phyloP scores from a whole-genome alignment of 2,113 vertebrate species.

The Pedetes capensis region DNA sequence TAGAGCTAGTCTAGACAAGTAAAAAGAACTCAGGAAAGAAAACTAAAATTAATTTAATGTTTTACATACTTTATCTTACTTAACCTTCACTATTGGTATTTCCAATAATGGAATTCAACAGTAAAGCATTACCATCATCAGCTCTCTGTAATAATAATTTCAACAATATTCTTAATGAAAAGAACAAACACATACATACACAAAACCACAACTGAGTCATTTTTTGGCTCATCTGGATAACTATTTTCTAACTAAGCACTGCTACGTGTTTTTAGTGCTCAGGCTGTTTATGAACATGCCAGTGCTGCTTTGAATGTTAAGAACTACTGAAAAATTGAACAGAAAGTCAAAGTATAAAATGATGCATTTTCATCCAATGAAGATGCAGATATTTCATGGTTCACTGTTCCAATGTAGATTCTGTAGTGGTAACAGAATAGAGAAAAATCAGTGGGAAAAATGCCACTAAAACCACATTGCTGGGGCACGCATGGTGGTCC shows the following conservation, averaged over 20 bases:
- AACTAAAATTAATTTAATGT: not conserved
- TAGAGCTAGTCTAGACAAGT: not conserved
- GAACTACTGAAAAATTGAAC: not conserved
- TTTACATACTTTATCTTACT: not conserved
- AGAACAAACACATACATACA: not conserved
- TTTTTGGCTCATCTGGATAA: not conserved
- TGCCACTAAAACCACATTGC: not conserved
- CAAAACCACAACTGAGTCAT: not conserved
- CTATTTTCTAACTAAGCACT: not conserved
- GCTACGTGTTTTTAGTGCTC: not conserved
- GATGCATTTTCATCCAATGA: not conserved
- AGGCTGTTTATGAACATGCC: not conserved
- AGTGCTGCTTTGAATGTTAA: not conserved
- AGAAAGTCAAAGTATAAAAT: not conserved
- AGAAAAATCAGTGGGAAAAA: not conserved
- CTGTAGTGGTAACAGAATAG: not conserved
- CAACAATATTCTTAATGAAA: not conserved
- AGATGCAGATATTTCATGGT: not conserved
- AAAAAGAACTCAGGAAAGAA: not conserved
- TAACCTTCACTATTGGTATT: not conserved
- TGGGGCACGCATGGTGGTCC: no score
- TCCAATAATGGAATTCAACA: not conserved
- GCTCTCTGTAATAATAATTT: not conserved
- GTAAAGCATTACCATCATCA: not conserved
- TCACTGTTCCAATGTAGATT: not conserved